These are phyloP conservation scores for Drosophila meridionalis DNA, from an alignment of 2,888 invertebrate genomes.

Conservation along the genomic window DNA sequence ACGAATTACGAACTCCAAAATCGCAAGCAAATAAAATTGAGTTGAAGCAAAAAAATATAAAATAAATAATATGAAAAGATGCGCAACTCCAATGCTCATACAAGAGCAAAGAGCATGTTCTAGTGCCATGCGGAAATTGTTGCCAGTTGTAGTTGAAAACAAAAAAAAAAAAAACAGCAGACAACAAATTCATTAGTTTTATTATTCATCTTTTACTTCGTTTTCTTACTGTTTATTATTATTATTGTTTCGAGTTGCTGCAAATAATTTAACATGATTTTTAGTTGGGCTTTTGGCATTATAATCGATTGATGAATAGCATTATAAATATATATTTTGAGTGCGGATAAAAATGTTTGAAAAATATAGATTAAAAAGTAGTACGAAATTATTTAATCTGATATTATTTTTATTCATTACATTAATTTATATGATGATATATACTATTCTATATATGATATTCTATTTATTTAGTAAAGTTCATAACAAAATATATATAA, in stretches of 20 bases:
- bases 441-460: too few relatives aligned
- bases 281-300: slow-evolving; percentile 10
- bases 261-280: slow-evolving; percentile 70
- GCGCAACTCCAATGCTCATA: slow-evolving; percentile 34
- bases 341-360: neutral
- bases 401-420: too few relatives aligned
- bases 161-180: slow-evolving; percentile 34
- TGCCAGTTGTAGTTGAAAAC: slow-evolving; percentile 15
- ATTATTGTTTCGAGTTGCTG: slow-evolving; percentile 50
- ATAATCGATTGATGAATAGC: slow-evolving; percentile 39
- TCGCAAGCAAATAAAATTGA: slow-evolving; percentile 39
- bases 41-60: neutral
- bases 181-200: slow-evolving; percentile 52
- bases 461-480: too few relatives aligned
- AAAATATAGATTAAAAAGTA: neutral
- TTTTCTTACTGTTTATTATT: slow-evolving; percentile 61
- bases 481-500: too few relatives aligned
- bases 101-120: slow-evolving; percentile 37
- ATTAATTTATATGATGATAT: too few relatives aligned
- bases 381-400: too few relatives aligned
- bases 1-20: slow-evolving; percentile 70
- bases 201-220: slow-evolving; percentile 9
- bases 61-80: slow-evolving; percentile 18
- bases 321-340: neutral
- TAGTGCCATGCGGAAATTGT: slow-evolving; percentile 72